Conservation (phyloP, 2,797 vertebrate species). For the Gymnothorax reevesii region DNA sequence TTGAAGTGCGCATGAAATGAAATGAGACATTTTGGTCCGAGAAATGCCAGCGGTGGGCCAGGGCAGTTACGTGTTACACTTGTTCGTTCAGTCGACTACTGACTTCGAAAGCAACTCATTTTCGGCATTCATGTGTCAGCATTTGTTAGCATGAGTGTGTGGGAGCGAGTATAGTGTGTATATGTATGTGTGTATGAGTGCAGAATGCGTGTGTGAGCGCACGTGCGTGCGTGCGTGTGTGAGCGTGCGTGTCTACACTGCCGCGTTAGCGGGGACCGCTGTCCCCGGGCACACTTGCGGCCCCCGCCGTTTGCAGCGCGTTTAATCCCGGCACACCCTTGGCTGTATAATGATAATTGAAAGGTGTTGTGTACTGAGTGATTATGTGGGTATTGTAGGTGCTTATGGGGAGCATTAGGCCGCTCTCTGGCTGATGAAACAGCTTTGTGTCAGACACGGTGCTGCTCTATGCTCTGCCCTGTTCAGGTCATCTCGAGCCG, state of each 20-base stretch:
- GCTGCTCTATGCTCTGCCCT: constrained; percentile 47
- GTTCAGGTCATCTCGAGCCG: constrained; percentile 33
- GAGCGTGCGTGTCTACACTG: neutral
- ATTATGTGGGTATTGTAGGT: constrained; percentile 77
- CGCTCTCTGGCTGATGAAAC: constrained; percentile 67
- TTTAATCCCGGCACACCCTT: constrained; percentile 60
- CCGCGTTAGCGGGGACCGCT: neutral
- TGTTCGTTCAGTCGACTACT: too few species aligned
- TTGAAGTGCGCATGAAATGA: neutral
- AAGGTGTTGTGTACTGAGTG: constrained; percentile 81
- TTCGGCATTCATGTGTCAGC: neutral
- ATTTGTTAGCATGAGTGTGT: neutral
- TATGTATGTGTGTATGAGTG: neutral
- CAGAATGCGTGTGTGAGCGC: neutral
- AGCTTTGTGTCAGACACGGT: constrained; percentile 65
- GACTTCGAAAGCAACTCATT: too few species aligned
- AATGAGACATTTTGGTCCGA: neutral
- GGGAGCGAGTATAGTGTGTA: neutral
- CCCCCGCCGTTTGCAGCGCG: neutral
- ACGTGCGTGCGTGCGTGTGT: neutral
- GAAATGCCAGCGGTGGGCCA: too few species aligned
- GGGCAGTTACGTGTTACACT: too few species aligned
- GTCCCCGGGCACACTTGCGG: constrained; percentile 21
- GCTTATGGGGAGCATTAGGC: constrained; percentile 72
- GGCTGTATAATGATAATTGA: constrained; percentile 80